Evolutionary conservation across 2,113 vertebrate genomes (phyloP).

Genomic region (Bostrychus sinensis): DNA sequence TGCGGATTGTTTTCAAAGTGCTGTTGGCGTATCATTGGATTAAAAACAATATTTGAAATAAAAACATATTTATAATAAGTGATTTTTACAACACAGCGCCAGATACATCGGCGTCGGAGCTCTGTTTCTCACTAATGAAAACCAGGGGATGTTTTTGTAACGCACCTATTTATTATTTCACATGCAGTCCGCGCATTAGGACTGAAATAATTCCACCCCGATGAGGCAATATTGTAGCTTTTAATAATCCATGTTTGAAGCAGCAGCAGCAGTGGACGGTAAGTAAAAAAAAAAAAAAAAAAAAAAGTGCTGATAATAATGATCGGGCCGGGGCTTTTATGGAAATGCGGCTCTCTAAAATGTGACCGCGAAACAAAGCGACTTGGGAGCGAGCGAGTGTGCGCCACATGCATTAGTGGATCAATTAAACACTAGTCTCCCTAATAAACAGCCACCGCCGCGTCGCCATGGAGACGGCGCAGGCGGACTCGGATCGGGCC

Average conservation of each 20-base stretch:
- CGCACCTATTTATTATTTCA: constrained; percentile 65
- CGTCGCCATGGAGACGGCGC: constrained; percentile 87
- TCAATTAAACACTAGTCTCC: constrained; percentile 97
- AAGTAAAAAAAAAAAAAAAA: no score
- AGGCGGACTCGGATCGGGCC: constrained; percentile 26
- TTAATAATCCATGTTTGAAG: constrained; percentile 84
- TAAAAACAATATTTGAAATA: neutral
- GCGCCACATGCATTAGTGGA: constrained; percentile 95
- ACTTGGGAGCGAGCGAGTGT: constrained; percentile 90
- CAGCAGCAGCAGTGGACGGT: constrained; percentile 85
- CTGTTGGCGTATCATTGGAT: neutral
- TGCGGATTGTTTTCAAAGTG: no score
- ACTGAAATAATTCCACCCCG: constrained; percentile 77
- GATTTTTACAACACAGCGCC: no score
- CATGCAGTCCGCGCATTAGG: constrained; percentile 69
- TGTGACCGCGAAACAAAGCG: constrained; percentile 98
- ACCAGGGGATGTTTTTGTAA: constrained; percentile 59
- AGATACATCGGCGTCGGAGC: no score
- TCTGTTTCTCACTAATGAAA: constrained; percentile 41
- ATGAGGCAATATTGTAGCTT: constrained; percentile 91
- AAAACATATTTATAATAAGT: neutral
- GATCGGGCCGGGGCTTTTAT: constrained; percentile 94
- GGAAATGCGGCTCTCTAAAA: constrained; percentile 91
- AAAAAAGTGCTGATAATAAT: constrained; percentile 93
- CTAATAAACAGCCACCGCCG: constrained; percentile 82